Evolutionary conservation across 2,888 invertebrate genomes (phyloP).

Genomic region (Tricholauxania praeusta): DNA sequence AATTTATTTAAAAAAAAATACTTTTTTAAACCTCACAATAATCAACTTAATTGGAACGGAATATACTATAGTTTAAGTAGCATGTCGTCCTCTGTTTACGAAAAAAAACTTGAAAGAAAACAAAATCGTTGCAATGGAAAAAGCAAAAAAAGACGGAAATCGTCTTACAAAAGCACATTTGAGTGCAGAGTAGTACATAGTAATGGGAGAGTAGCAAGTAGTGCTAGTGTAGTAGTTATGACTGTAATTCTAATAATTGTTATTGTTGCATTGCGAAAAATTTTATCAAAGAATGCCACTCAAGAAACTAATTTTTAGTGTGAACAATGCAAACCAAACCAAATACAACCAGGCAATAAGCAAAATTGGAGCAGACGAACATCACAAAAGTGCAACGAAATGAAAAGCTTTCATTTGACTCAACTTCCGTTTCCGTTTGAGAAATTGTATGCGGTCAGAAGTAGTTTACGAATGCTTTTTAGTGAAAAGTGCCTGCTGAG

Average conservation of each 20-base stretch:
- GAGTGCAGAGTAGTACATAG: neutral
- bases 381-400: neutral
- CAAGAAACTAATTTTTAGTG: neutral
- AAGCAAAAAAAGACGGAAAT: neutral
- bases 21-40: no score
- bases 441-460: neutral
- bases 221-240: neutral
- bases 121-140: neutral
- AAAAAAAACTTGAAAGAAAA: neutral
- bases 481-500: no score
- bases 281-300: neutral
- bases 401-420: slow-evolving; percentile 1
- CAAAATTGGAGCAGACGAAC: neutral
- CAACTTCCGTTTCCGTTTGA: slow-evolving; percentile 23
- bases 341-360: neutral
- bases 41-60: no score
- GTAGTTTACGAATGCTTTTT: no score
- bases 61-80: no score
- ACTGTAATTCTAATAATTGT: slow-evolving; percentile 7
- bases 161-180: slow-evolving; percentile 3
- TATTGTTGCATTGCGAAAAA: neutral
- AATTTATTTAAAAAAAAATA: no score
- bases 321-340: slow-evolving; percentile 5
- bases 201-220: neutral
- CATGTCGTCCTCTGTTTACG: no score